Percentiles rank a stretch among this genome's conserved stretches.
Conservation (phyloP, 2,888 invertebrate genomes). For the Quadroppia sp. region DNA sequence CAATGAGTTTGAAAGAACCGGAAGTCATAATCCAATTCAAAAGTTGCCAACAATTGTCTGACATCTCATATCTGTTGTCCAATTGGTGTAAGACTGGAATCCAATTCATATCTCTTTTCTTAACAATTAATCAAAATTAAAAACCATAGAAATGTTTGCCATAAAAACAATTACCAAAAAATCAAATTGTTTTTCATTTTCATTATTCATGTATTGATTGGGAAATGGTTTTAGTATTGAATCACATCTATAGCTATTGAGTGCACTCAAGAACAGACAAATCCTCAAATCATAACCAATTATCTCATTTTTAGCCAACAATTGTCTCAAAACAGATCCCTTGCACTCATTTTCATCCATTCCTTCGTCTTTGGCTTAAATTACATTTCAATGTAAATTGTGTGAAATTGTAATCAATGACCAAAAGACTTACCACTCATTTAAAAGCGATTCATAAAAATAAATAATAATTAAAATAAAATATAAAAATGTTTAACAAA, state of each 20-base stretch:
- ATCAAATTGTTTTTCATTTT: constrained; percentile 14
- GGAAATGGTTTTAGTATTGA: constrained; percentile 18
- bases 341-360: background rate
- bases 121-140: background rate
- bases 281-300: background rate
- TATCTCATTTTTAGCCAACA: background rate
- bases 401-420: background rate
- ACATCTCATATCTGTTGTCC: background rate
- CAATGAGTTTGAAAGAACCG: background rate
- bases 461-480: too few relatives aligned
- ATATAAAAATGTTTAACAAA: too few relatives aligned
- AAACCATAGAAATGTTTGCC: background rate
- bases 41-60: constrained; percentile 14
- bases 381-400: background rate
- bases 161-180: constrained; percentile 3
- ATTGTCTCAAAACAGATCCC: background rate
- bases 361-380: background rate
- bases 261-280: background rate
- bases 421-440: too few relatives aligned
- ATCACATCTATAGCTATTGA: constrained; percentile 13
- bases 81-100: background rate
- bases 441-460: too few relatives aligned
- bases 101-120: background rate
- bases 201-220: background rate
- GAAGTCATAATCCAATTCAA: constrained; percentile 13